phyloP scores from a whole-genome alignment of 2,113 vertebrate genomes.

The Bujurquina vittata region DNA sequence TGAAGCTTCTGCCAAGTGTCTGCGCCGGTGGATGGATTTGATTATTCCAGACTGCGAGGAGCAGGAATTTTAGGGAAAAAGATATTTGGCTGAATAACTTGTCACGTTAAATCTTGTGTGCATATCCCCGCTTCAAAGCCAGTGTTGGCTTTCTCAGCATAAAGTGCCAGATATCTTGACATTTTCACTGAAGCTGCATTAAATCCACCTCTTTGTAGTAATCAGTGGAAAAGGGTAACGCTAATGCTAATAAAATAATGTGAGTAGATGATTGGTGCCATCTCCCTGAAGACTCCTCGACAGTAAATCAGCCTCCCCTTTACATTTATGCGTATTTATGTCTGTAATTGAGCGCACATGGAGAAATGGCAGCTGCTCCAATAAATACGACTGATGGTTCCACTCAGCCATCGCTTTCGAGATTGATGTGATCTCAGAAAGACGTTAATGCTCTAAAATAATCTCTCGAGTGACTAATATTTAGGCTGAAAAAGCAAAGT shows the following conservation, averaged over 20 bases:
- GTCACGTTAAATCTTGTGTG: constrained; percentile 28
- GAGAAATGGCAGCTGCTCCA: constrained; percentile 48
- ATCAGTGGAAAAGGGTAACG: constrained; percentile 75
- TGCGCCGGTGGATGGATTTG: constrained; percentile 62
- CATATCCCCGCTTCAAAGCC: not conserved
- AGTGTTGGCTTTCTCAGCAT: not conserved
- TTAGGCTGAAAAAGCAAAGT: constrained; percentile 27
- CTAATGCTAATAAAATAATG: constrained; percentile 84
- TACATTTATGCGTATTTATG: constrained; percentile 52
- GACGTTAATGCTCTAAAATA: constrained; percentile 46
- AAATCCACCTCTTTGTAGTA: constrained; percentile 22
- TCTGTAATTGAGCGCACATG: constrained; percentile 81
- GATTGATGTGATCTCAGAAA: constrained; percentile 42
- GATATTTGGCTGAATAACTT: constrained; percentile 22
- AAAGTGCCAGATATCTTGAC: not conserved
- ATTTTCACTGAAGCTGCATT: not conserved
- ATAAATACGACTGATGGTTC: constrained; percentile 35
- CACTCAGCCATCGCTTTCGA: not conserved
- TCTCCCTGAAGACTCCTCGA: constrained; percentile 74
- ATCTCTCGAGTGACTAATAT: constrained; percentile 15
- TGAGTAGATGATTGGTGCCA: constrained; percentile 79
- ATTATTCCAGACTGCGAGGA: constrained; percentile 62
- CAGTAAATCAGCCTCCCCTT: constrained; percentile 79
- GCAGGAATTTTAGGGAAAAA: constrained; percentile 44
- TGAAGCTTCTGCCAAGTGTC: constrained; percentile 60